Conservation (phyloP, 2,888 invertebrate genomes). For the Timema podura region DNA sequence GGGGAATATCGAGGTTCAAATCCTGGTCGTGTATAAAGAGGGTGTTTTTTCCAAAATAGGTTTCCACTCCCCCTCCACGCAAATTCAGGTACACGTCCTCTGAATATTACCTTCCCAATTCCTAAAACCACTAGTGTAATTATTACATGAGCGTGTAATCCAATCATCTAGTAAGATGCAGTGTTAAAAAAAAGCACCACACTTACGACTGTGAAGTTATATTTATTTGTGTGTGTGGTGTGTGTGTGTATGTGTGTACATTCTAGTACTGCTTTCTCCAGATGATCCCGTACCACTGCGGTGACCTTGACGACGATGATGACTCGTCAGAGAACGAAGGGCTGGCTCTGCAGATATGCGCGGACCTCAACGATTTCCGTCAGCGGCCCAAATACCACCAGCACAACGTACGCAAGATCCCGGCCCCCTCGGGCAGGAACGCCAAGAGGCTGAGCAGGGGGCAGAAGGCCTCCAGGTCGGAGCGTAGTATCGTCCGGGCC, state of each 20-base stretch:
- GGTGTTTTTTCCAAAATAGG: too few relatives aligned
- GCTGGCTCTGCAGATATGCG: conserved; percentile 36
- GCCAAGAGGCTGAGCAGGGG: conserved; percentile 16
- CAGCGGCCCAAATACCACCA: conserved; percentile 10
- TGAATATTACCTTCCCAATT: too few relatives aligned
- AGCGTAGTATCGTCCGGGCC: conserved; percentile 52
- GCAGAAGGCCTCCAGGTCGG: conserved; percentile 55
- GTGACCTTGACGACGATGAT: conserved; percentile 31
- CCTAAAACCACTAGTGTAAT: too few relatives aligned
- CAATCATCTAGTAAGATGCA: too few relatives aligned
- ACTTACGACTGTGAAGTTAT: too few relatives aligned
- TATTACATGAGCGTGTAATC: too few relatives aligned
- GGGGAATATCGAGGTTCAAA: too few relatives aligned
- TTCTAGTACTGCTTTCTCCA: conserved; percentile 15
- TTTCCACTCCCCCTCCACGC: too few relatives aligned
- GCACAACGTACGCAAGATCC: conserved; percentile 11
- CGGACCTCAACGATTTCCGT: conserved; percentile 32
- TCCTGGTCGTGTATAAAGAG: too few relatives aligned
- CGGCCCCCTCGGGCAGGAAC: conserved; percentile 41
- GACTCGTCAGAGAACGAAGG: conserved; percentile 37
- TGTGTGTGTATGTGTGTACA: not conserved
- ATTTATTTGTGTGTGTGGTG: not conserved
- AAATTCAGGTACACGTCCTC: too few relatives aligned
- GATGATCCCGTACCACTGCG: conserved; percentile 28
- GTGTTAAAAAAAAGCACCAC: too few relatives aligned